Conservation (phyloP, 37 sponge, comb jelly and placozoan genomes). For the Chondrosia reniformis region DNA sequence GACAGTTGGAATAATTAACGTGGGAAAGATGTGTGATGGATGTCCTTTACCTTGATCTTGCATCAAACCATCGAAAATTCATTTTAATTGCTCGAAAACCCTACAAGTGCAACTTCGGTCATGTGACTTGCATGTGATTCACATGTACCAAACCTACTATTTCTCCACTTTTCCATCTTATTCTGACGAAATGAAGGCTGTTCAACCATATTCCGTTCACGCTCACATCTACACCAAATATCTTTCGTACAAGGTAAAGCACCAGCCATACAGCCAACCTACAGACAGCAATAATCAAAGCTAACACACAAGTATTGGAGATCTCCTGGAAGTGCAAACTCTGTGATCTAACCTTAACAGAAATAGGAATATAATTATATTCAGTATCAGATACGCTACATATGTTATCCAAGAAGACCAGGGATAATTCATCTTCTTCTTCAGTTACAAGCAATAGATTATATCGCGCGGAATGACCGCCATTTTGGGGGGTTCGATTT, state of each 20-base stretch:
- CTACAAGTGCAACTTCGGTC: too few species aligned
- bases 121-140: too few species aligned
- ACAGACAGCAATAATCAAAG: background rate
- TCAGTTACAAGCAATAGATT: too few species aligned
- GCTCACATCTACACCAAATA: conserved; percentile 8
- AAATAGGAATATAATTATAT: conserved; percentile 30
- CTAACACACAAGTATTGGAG: background rate
- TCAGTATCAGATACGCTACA: conserved; percentile 19
- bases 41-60: too few species aligned
- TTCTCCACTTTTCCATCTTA: conserved; percentile 1
- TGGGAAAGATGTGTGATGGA: too few species aligned
- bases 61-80: too few species aligned
- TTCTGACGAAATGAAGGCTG: conserved; percentile 4
- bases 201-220: conserved; percentile 1
- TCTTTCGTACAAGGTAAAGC: background rate
- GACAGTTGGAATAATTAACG: too few species aligned
- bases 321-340: background rate
- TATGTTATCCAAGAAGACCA: background rate
- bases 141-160: conserved; percentile 13
- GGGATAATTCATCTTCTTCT: background rate
- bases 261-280: conserved; percentile 47
- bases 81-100: too few species aligned
- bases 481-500: too few species aligned
- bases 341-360: conserved; percentile 33
- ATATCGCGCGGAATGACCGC: too few species aligned